Conservation (phyloP, 2,888 invertebrate genomes). For the Poecilobothrus nobilitatus region DNA sequence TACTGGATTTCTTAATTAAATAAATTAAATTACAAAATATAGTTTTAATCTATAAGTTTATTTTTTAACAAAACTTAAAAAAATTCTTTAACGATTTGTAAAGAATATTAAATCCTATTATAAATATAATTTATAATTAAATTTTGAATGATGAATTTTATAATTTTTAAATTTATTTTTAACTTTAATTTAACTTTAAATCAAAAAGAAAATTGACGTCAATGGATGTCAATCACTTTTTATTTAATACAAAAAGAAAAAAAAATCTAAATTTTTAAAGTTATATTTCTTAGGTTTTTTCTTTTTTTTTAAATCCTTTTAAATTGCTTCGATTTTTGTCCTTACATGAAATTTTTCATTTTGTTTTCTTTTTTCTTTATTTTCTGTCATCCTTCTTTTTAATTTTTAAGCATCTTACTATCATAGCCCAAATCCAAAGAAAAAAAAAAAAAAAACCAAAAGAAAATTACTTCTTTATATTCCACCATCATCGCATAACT, state of each 20-base stretch:
- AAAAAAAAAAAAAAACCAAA: no score
- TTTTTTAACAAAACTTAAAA: no score
- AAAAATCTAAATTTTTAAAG: background rate
- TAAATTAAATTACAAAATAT: no score
- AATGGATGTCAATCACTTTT: slow-evolving; percentile 2
- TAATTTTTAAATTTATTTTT: background rate
- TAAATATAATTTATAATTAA: no score
- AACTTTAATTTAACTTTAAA: background rate
- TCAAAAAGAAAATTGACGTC: background rate
- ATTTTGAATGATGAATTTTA: no score
- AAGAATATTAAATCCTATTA: no score
- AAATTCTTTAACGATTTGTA: no score
- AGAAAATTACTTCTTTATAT: background rate
- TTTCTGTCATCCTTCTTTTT: background rate
- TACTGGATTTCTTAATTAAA: no score
- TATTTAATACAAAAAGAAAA: background rate
- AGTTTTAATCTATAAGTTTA: no score
- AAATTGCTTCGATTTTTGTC: background rate
- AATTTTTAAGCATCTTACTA: background rate
- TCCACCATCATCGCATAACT: background rate
- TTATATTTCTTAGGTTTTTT: background rate
- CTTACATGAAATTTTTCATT: background rate
- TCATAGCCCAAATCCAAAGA: background rate
- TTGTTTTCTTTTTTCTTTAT: background rate
- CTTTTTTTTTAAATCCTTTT: background rate